Conservation (phyloP, 2,113 vertebrate species). For the Petrocephalus zakoni region DNA sequence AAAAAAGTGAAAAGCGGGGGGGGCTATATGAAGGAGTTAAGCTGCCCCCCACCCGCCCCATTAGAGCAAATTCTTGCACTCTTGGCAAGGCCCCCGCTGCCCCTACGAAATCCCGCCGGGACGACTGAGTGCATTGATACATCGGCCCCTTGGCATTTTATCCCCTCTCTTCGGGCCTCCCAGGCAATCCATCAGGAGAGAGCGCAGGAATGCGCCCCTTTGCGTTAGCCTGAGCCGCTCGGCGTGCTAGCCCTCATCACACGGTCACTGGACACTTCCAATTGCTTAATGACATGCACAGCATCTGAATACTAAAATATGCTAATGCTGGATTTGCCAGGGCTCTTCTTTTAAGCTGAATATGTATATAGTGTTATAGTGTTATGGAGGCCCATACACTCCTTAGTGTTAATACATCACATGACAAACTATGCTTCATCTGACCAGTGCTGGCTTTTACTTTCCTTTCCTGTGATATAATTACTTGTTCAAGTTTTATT, state of each 20-base stretch:
- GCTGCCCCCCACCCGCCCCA: conserved; percentile 18
- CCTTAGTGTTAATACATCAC: not conserved
- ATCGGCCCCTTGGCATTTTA: conserved; percentile 81
- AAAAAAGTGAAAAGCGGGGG: conserved; percentile 46
- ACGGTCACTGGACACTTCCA: conserved; percentile 40
- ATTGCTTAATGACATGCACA: not conserved
- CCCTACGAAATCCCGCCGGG: conserved; percentile 64
- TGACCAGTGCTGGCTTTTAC: not conserved
- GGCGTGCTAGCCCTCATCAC: conserved; percentile 63
- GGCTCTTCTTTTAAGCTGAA: not conserved
- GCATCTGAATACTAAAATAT: conserved; percentile 2
- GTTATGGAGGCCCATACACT: not conserved
- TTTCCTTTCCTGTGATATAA: not conserved
- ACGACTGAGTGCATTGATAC: conserved; percentile 84
- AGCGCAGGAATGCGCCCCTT: conserved; percentile 78
- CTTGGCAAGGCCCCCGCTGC: conserved; percentile 41
- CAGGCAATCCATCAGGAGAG: conserved; percentile 79
- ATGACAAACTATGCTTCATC: not conserved
- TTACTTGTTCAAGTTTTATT: not conserved
- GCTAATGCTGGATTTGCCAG: not conserved
- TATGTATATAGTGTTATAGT: not conserved
- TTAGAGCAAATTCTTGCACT: conserved; percentile 32
- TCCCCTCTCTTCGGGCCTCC: conserved; percentile 68
- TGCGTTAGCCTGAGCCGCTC: conserved; percentile 75
- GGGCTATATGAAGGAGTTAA: conserved; percentile 39